Base-by-base conservation (phyloP, 2,888 invertebrate genomes). In the Eilema sororculum region DNA sequence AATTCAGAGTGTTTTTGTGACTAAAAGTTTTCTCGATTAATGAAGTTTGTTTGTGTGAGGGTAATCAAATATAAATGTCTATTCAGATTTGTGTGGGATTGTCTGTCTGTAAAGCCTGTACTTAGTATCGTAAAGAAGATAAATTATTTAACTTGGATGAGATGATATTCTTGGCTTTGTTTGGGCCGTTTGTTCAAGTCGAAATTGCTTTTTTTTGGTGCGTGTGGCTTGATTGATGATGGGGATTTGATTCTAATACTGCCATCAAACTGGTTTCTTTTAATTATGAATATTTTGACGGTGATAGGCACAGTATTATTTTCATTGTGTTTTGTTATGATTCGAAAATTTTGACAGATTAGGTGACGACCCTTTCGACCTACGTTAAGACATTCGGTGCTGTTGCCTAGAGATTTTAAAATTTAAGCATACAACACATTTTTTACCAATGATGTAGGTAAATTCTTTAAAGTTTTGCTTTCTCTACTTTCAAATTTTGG, bases 1-100 rank as follows among this genome's bases (percentile, higher is more conserved):
- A 71, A 67, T 80, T 80, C 68, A 71, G 78, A 76, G 33, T 61
- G 65, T n/a, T 75, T 74, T 61, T 46, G 63, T 60, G 28, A 52
- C 52, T 33, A 60, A 63, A 69, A 72, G 59, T 68, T 65, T 63
- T 24, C 12, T 57, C 6, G 20, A 28, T 3, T 30, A 57, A 61
- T 72, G 20, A 59, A n/a, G 60, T 63, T 71, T 41, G 37, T 37
- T 62, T 60, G 59, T 58, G 41, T 62, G n/a, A 59, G 67, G 60
- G 61, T 37, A 57, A 56, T 61, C 20, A 60, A 71, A 63, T 46
- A 8, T 16, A 57, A 56, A 57, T 13, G 46, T 62, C 25, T 37
- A 12, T 12, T 16, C 9, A 20, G 28, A 8, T 46, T 65, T 37
- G 24, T n/a, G 20, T 10, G 0, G 0, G 3, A 20, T 20, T 63